Percentiles rank a stretch among this genome's conserved stretches.
Evolutionary conservation across 1,140 invertebrate species (phyloP).

Genomic region (Solen grandis): DNA sequence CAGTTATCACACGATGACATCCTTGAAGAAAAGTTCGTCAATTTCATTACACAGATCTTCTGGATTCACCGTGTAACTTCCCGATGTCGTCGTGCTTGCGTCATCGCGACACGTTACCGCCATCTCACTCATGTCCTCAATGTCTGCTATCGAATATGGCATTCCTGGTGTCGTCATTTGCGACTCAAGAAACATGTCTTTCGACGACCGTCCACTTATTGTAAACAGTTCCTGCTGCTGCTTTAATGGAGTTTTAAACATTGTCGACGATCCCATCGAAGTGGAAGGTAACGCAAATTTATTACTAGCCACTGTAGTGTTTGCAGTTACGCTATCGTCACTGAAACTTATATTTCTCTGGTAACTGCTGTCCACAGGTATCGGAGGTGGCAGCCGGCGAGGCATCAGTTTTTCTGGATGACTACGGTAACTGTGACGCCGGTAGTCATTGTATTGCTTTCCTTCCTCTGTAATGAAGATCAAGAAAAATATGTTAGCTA

Average conservation of each 20-base stretch:
- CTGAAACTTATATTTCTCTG: conserved; percentile 76
- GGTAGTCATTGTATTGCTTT: conserved; percentile 21
- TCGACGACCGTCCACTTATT: conserved; percentile 45
- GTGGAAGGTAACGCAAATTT: conserved; percentile 30
- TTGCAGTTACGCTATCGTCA: conserved; percentile 77
- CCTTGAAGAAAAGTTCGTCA: conserved; percentile 76
- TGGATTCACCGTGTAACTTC: conserved; percentile 77
- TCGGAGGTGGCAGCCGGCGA: conserved; percentile 40
- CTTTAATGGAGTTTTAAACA: conserved; percentile 40
- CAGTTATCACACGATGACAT: conserved; percentile 68
- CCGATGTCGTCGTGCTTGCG: conserved; percentile 73
- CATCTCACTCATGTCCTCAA: conserved; percentile 68
- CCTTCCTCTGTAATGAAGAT: conserved; percentile 61
- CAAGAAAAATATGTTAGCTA: neutral
- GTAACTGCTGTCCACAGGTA: conserved; percentile 54
- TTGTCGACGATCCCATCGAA: conserved; percentile 5
- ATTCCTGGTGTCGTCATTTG: conserved; percentile 65
- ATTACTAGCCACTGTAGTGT: conserved; percentile 68
- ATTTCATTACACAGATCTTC: conserved; percentile 77
- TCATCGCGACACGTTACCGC: conserved; percentile 62
- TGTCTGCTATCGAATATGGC: conserved; percentile 72
- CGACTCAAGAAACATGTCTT: conserved; percentile 56
- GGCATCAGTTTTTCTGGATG: conserved; percentile 19
- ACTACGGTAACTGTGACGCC: conserved; percentile 10
- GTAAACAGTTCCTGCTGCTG: conserved; percentile 45